Conservation (phyloP, 2,797 vertebrate species). For the Melanotaenia trifasciata region DNA sequence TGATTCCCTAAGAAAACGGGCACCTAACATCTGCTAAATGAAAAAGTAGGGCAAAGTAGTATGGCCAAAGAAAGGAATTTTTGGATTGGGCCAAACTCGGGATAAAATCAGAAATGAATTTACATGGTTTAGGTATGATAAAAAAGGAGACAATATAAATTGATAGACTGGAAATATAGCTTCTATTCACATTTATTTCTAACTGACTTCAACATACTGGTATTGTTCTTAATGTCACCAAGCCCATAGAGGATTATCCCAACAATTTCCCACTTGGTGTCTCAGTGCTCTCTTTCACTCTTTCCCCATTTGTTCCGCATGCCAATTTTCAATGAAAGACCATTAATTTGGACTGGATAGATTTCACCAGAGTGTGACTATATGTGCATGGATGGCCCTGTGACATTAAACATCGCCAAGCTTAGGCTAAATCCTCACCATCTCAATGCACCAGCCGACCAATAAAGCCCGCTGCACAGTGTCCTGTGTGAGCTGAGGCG, state of each 20-base stretch:
- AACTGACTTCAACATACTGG: neutral
- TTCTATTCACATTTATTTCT: neutral
- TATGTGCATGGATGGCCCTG: neutral
- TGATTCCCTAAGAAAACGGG: neutral
- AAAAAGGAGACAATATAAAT: neutral
- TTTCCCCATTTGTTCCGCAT: neutral
- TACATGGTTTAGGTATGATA: neutral
- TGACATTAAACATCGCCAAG: neutral
- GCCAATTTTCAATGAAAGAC: neutral
- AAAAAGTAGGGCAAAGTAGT: neutral
- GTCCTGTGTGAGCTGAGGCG: conserved; percentile 79
- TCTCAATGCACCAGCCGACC: conserved; percentile 95
- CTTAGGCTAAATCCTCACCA: conserved; percentile 81
- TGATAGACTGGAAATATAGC: neutral
- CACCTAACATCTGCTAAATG: neutral
- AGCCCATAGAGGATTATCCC: neutral
- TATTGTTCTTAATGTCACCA: neutral
- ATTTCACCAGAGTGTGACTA: neutral
- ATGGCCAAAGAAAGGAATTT: neutral
- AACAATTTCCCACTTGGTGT: neutral
- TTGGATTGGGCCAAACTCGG: neutral
- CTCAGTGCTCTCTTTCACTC: neutral
- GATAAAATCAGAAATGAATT: neutral
- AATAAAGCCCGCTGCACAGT: conserved; percentile 83
- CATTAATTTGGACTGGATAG: neutral